Conservation (phyloP, 2,113 vertebrate genomes). For the Piprites chloris region DNA sequence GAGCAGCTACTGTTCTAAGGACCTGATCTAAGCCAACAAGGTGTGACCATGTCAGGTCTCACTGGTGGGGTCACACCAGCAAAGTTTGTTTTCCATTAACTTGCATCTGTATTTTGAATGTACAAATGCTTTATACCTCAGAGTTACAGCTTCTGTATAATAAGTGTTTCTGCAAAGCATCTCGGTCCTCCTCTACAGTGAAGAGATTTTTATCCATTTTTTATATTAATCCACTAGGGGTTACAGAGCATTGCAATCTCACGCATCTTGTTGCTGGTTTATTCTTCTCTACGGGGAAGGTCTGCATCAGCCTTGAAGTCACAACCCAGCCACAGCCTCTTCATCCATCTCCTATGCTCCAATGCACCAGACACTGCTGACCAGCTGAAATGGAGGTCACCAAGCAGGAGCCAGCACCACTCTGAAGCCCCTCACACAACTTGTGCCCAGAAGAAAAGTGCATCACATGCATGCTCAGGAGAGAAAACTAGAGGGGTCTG, state of each 20-base stretch:
- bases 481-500: neutral
- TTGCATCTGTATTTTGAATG: neutral
- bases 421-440: neutral
- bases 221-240: neutral
- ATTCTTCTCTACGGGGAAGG: neutral
- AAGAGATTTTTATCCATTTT: neutral
- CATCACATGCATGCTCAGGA: neutral
- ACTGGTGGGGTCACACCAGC: neutral
- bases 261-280: neutral
- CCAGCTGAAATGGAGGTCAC: neutral
- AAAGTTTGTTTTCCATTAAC: neutral
- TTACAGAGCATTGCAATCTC: neutral
- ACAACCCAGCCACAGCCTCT: neutral
- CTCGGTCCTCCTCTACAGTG: neutral
- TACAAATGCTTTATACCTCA: neutral
- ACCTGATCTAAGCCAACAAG: neutral
- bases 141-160: neutral
- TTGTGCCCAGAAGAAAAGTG: neutral
- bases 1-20: neutral
- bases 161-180: neutral
- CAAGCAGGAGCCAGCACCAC: neutral
- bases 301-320: neutral
- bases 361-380: neutral
- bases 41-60: fast-evolving
- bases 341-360: neutral